phyloP scores from a whole-genome alignment of 2,113 vertebrate species.

The Osmerus mordax region DNA sequence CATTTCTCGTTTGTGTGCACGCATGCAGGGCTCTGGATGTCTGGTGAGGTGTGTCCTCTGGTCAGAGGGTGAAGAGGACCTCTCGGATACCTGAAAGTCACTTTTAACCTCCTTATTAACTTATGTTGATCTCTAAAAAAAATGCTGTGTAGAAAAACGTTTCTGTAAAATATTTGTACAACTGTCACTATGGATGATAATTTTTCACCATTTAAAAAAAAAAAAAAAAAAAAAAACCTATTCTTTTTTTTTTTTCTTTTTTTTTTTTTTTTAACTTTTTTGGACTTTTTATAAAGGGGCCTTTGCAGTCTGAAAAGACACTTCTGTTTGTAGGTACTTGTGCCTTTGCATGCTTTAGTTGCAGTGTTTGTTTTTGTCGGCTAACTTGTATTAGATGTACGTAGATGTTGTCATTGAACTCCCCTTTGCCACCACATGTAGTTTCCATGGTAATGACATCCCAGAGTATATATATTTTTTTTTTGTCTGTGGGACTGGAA shows the following conservation, averaged over 20 bases:
- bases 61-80: conserved; percentile 49
- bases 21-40: conserved; percentile 34
- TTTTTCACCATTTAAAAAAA: conserved; percentile 60
- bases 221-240: conserved; percentile 11
- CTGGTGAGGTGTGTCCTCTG: conserved; percentile 14
- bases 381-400: conserved; percentile 55
- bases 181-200: conserved; percentile 80
- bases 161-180: conserved; percentile 86
- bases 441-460: conserved; percentile 26
- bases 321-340: conserved; percentile 51
- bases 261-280: conserved; percentile 80
- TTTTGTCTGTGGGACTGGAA: conserved; percentile 36
- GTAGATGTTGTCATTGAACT: conserved; percentile 42
- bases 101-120: conserved; percentile 75
- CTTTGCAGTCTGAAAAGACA: conserved; percentile 42
- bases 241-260: conserved; percentile 76
- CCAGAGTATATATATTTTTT: neutral
- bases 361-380: conserved; percentile 58
- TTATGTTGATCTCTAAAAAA: conserved; percentile 81
- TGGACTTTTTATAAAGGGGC: conserved; percentile 69
- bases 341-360: conserved; percentile 69
- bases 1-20: neutral
- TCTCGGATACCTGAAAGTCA: conserved; percentile 68
- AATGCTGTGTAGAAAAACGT: conserved; percentile 70
- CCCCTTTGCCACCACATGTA: conserved; percentile 10